Percentiles rank a stretch among this genome's conserved stretches.
Evolutionary conservation across 2,113 vertebrate species (phyloP).

Genomic region (Progne subis): DNA sequence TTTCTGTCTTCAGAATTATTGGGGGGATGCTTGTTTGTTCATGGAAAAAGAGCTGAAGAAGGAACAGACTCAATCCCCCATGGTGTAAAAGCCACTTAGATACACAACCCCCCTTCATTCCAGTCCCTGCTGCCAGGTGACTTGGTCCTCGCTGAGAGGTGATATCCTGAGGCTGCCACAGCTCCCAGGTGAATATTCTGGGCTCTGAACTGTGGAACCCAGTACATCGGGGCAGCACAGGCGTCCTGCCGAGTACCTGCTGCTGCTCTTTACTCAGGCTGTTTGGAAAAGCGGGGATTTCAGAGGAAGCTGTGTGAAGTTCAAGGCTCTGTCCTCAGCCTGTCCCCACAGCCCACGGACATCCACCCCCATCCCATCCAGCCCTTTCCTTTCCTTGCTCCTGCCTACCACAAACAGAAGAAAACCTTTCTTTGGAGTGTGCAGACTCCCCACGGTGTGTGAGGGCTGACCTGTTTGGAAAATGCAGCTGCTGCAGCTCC

Average conservation of each 20-base stretch:
- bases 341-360: accelerated
- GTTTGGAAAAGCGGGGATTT: neutral
- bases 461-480: neutral
- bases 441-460: accelerated
- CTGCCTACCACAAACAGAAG: neutral
- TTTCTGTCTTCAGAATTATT: accelerated
- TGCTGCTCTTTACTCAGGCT: neutral
- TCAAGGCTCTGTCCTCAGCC: neutral
- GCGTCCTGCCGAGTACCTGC: no score
- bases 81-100: neutral
- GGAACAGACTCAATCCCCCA: neutral
- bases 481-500: neutral
- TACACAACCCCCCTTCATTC: neutral
- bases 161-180: neutral
- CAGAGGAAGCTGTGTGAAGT: neutral
- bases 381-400: neutral
- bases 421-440: neutral
- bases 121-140: neutral
- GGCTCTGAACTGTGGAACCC: neutral
- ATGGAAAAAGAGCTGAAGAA: neutral
- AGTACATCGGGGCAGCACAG: neutral
- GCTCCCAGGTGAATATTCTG: neutral
- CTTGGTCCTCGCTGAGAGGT: neutral
- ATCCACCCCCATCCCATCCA: neutral
- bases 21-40: neutral